A percentile compares a stretch with the other conserved stretches of the same genome.
Conservation (phyloP, 2,888 invertebrate genomes). For the Polylopha cassiicola region DNA sequence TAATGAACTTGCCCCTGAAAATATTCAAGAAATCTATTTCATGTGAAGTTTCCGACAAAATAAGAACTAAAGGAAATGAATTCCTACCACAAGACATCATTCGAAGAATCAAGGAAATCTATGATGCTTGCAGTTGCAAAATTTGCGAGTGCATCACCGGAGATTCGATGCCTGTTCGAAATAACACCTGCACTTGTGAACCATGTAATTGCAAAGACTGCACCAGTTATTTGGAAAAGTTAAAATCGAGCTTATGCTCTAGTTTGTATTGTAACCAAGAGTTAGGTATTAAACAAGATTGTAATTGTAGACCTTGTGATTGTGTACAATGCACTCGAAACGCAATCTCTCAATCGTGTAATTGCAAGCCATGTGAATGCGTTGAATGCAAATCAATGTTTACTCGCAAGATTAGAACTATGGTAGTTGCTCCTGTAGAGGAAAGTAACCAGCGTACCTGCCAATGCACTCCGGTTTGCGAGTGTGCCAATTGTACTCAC, state of each 20-base stretch:
- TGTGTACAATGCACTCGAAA: conserved; percentile 17
- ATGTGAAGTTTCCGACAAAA: conserved; percentile 3
- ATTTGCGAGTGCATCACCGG: conserved; percentile 52
- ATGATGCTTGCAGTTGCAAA: conserved; percentile 59
- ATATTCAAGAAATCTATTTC: conserved; percentile 33
- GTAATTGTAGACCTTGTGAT: too few relatives aligned
- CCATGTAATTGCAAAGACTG: conserved; percentile 24
- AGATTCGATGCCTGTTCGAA: conserved; percentile 22
- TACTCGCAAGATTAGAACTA: conserved; percentile 20
- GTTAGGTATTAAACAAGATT: too few relatives aligned
- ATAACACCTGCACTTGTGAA: conserved; percentile 21
- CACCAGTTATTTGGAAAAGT: too few relatives aligned
- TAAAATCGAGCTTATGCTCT: too few relatives aligned
- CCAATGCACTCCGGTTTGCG: conserved; percentile 49
- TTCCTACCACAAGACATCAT: conserved; percentile 38
- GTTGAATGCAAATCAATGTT: conserved; percentile 33
- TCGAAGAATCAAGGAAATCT: conserved; percentile 49
- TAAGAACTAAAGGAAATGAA: background rate
- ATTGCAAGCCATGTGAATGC: conserved; percentile 41
- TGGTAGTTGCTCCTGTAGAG: conserved; percentile 37
- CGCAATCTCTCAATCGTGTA: conserved; percentile 27
- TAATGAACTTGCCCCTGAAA: conserved; percentile 42
- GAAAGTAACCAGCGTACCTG: conserved; percentile 35
- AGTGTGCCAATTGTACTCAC: conserved; percentile 42
- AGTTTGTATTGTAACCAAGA: too few relatives aligned